These are phyloP conservation scores for Ameiurus melas DNA, from an alignment of 2,113 vertebrate species.

Conservation along the genomic window DNA sequence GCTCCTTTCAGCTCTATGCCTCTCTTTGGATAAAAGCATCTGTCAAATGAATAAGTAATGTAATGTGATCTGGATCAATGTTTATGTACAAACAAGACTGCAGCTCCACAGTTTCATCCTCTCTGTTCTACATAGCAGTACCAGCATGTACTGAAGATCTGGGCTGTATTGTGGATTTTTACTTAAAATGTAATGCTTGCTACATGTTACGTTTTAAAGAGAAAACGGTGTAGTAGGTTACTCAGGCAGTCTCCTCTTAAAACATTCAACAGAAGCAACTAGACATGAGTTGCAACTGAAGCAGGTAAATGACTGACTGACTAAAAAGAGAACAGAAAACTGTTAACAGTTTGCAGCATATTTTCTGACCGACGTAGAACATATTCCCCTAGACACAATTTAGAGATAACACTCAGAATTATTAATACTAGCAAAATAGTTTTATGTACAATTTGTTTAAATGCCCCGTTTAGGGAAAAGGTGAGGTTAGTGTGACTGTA, in stretches of 20 bases:
- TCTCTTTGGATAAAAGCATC: conserved; percentile 9
- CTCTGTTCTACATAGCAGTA: neutral
- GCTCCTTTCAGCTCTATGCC: neutral
- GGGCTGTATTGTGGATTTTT: neutral
- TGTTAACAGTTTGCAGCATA: neutral
- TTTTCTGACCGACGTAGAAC: neutral
- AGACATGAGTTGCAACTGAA: neutral
- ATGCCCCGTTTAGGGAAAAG: neutral
- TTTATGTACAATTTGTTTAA: neutral
- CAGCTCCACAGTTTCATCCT: neutral
- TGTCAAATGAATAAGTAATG: conserved; percentile 27
- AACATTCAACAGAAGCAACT: neutral
- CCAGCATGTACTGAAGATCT: neutral
- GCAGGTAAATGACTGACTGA: no score
- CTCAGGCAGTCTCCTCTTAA: neutral
- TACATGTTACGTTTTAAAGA: neutral
- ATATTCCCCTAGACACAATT: no score
- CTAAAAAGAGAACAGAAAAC: no score
- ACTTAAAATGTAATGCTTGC: neutral
- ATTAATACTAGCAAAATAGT: neutral
- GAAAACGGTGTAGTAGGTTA: neutral
- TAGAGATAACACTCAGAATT: neutral
- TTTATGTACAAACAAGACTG: conserved; percentile 1
- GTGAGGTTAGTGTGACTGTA: neutral
- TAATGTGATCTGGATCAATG: conserved; percentile 5